A percentile compares a stretch with the other conserved stretches of the same genome.
phyloP scores from a whole-genome alignment of 2,797 vertebrate genomes.

The Taenioides sp. region DNA sequence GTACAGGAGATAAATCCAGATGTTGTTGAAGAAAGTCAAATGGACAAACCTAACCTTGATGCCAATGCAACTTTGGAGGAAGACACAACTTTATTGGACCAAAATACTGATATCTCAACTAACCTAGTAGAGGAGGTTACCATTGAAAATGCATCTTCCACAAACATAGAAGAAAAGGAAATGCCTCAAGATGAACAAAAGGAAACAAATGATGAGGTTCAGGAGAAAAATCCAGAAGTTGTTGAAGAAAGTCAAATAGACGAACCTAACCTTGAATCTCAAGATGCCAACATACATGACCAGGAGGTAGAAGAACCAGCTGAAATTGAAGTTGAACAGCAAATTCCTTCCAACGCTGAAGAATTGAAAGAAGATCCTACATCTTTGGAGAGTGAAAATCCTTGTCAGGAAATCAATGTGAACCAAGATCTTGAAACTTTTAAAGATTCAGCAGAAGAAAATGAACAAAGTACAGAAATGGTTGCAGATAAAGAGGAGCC shows the following conservation, averaged over 20 bases:
- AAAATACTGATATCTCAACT: not conserved
- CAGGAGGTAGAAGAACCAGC: not conserved
- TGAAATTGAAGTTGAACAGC: not conserved
- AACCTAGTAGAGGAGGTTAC: not conserved
- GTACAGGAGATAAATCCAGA: not conserved
- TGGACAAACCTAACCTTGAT: not conserved
- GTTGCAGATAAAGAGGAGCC: not conserved
- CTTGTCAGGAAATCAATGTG: conserved; percentile 2
- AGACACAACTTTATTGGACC: not conserved
- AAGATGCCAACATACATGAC: conserved; percentile 4
- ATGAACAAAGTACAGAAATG: not conserved
- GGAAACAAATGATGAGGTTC: not conserved
- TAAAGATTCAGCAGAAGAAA: not conserved
- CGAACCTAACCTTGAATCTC: not conserved
- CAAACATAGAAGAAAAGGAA: not conserved
- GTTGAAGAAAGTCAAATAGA: conserved; percentile 4
- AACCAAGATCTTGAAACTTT: not conserved
- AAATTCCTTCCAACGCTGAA: conserved; percentile 2
- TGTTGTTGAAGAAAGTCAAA: not conserved
- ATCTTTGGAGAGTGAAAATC: not conserved
- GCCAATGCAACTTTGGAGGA: not conserved
- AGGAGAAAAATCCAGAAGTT: not conserved
- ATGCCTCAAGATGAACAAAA: not conserved
- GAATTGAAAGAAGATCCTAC: not conserved
- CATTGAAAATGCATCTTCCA: not conserved